phyloP scores from a whole-genome alignment of 2,888 invertebrate genomes.

The Drosophila borealis region DNA sequence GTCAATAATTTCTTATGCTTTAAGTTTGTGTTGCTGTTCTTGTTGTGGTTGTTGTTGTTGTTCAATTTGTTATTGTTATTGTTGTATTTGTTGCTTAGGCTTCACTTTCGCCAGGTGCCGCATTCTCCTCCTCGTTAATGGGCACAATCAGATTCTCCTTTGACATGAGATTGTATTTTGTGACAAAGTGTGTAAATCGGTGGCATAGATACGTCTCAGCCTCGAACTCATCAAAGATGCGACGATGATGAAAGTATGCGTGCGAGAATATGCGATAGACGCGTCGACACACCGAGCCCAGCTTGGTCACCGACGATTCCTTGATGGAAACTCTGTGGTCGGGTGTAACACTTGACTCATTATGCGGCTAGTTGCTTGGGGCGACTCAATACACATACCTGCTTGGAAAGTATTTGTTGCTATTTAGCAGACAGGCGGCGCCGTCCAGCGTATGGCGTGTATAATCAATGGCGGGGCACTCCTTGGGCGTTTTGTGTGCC shows the following conservation, averaged over 20 bases:
- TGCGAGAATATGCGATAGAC: slow-evolving; percentile 99
- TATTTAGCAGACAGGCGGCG: slow-evolving; percentile 98
- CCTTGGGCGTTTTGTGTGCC: slow-evolving; percentile 99
- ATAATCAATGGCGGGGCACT: slow-evolving; percentile 99
- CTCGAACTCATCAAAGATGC: slow-evolving; percentile 99
- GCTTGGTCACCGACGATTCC: slow-evolving; percentile 98
- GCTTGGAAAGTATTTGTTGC: slow-evolving; percentile 99
- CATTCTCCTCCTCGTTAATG: slow-evolving; percentile 93
- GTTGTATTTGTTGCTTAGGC: slow-evolving; percentile 81
- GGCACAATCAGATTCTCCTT: slow-evolving; percentile 99
- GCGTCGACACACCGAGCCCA: slow-evolving; percentile 98
- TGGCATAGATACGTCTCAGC: slow-evolving; percentile 97
- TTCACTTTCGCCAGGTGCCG: slow-evolving; percentile 86
- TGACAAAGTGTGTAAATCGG: slow-evolving; percentile 98
- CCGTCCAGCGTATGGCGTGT: slow-evolving; percentile 99
- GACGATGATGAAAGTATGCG: slow-evolving; percentile 98
- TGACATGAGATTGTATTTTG: slow-evolving; percentile 99
- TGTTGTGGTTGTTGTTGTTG: slow-evolving; percentile 31
- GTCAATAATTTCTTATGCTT: slow-evolving; percentile 54
- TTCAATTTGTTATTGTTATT: slow-evolving; percentile 29
- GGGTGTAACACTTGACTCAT: slow-evolving; percentile 45
- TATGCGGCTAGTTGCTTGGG: slow-evolving; percentile 40
- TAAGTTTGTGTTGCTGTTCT: slow-evolving; percentile 34
- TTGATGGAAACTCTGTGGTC: slow-evolving; percentile 97
- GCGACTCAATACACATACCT: slow-evolving; percentile 87